Evolutionary conservation across 2,113 vertebrate genomes (phyloP).

Genomic region (Halcyon malimbica): DNA sequence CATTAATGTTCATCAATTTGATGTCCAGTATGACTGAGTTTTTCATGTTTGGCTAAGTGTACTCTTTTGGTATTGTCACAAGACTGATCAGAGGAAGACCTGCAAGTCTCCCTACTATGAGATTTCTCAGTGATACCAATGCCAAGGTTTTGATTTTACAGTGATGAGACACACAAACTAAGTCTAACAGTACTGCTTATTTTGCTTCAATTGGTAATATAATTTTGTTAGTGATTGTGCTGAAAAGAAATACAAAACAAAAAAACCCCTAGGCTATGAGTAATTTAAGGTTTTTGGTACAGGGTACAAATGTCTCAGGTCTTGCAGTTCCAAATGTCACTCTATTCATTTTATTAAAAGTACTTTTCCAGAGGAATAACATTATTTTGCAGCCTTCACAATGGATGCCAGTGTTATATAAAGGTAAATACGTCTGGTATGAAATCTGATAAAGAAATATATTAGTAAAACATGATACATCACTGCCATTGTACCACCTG

Average conservation of each 20-base stretch:
- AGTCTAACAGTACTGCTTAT: background rate
- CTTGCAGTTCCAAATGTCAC: background rate
- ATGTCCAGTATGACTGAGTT: background rate
- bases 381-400: background rate
- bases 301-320: background rate
- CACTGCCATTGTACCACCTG: constrained; percentile 24
- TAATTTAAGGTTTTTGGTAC: background rate
- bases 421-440: constrained; percentile 23
- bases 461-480: background rate
- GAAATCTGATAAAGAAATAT: constrained; percentile 12
- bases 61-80: background rate
- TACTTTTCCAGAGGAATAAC: background rate
- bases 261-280: background rate
- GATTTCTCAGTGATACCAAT: background rate
- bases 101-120: rapidly evolving
- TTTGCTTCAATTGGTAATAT: background rate
- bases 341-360: constrained; percentile 10
- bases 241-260: background rate
- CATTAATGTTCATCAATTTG: background rate
- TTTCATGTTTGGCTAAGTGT: background rate
- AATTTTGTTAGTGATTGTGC: background rate
- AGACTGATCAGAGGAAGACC: background rate
- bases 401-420: background rate
- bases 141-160: background rate
- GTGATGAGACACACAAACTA: background rate